Base-by-base conservation (phyloP, 2,888 invertebrate species). In the Scaptomyza parva region DNA sequence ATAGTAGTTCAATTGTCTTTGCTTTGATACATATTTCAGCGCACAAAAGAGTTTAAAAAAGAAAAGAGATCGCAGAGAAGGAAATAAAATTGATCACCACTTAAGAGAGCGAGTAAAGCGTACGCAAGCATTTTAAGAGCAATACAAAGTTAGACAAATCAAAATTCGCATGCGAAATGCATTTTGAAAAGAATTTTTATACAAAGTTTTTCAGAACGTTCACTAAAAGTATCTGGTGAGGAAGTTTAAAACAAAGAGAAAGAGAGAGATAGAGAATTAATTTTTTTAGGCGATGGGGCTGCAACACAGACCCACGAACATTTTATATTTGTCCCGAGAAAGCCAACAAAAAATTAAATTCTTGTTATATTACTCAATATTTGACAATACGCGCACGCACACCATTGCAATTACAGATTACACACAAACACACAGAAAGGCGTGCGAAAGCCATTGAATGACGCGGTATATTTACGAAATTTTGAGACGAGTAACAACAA, bases 401-500 rank as follows among this genome's bases (percentile, higher is more conserved):
- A 75, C 50, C n/a, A n/a, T n/a, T n/a, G n/a, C n/a, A n/a, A n/a
- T n/a, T n/a, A 18, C 44, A 2, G 18, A 3, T 26, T 35, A 54
- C 64, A 57, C 57, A 74, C 51, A 67, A 40, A 67, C 22, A 67
- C 45, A 65, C 43, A 47, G 40, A 53, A 58, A 48, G 26, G 51
- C 9, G 26, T 76, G 83, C 86, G 73, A 88, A 88, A 80, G 87
- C 76, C 78, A 87, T 78, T 85, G 68, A 87, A 86, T 76, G 73
- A 86, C 88, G 85, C 85, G 88, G 85, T 88, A 86, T 74, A 86
- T 82, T 86, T 78, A 78, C 88, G 82, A 88, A 87, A 88, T 87
- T 82, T 76, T 71, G 76, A 80, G 88, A 74, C 87, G 67, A 68
- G 69, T 47, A 77, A 66, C 58, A 59, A 69, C 55, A 53, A 69